A percentile compares a stretch with the other conserved stretches of the same genome.
phyloP scores from a whole-genome alignment of 2,113 vertebrate genomes.

The Heteronetta atricapilla region DNA sequence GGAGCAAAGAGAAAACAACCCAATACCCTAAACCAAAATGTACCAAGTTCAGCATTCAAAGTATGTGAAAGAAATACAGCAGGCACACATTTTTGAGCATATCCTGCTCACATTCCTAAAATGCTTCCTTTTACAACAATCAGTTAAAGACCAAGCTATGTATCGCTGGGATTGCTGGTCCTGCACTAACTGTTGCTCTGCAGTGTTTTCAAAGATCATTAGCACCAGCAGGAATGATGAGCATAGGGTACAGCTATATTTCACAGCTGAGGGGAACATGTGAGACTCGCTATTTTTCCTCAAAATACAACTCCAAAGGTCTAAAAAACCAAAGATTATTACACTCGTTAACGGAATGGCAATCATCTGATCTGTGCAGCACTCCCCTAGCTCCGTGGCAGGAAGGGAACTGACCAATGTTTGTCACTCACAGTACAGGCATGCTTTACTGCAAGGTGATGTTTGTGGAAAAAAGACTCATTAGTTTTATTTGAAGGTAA shows the following conservation, averaged over 20 bases:
- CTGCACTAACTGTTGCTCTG: not conserved
- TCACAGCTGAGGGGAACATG: not conserved
- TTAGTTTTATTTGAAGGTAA: not conserved
- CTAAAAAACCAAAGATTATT: not conserved
- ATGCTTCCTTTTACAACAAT: not conserved
- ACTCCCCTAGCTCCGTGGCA: fast-evolving
- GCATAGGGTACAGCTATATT: not conserved
- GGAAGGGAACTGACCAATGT: not conserved
- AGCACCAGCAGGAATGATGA: not conserved
- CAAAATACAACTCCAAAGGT: not conserved
- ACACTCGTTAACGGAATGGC: not conserved
- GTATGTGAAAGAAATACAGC: not conserved
- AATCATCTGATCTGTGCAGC: not conserved
- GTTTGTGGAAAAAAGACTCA: fast-evolving
- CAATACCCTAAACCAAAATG: not conserved
- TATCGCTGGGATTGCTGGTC: not conserved
- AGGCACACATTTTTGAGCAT: not conserved
- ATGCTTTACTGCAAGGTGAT: not conserved
- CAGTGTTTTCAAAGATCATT: not conserved
- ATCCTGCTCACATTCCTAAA: not conserved
- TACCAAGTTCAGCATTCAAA: not conserved
- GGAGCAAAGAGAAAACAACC: not conserved
- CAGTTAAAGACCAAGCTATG: not conserved
- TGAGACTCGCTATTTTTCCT: not conserved
- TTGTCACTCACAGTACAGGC: not conserved